A percentile compares a stretch with the other conserved stretches of the same genome.
Conservation (phyloP, 2,113 vertebrate genomes). For the Paraplagusia blochii region DNA sequence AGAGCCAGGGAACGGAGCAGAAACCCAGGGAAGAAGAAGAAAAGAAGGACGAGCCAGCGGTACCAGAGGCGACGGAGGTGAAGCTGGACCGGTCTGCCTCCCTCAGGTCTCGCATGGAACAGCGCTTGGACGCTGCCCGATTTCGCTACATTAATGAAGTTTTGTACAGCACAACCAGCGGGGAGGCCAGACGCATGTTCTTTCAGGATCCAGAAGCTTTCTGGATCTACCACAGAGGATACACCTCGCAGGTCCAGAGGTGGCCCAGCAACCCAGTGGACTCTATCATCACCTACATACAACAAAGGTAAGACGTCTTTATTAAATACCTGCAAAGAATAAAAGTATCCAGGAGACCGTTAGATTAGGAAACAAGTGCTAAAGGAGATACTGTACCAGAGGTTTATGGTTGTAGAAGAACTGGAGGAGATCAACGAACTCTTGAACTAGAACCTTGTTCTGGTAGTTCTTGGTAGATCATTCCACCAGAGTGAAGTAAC, state of each 20-base stretch:
- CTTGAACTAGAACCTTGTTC: too few relatives aligned
- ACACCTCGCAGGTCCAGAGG: constrained; percentile 81
- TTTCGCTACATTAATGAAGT: constrained; percentile 91
- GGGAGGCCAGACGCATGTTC: constrained; percentile 81
- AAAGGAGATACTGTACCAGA: too few relatives aligned
- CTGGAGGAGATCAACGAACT: too few relatives aligned
- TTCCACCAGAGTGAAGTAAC: too few relatives aligned
- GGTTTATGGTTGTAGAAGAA: too few relatives aligned
- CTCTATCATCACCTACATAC: constrained; percentile 79
- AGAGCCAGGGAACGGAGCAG: not conserved
- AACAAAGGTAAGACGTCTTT: constrained; percentile 72
- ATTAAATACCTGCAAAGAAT: not conserved
- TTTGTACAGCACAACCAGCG: constrained; percentile 83
- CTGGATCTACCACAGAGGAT: constrained; percentile 85
- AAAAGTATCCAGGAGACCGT: too few relatives aligned
- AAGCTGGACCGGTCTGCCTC: constrained; percentile 58
- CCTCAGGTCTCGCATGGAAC: constrained; percentile 82
- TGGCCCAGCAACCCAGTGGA: constrained; percentile 88
- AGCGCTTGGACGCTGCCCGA: constrained; percentile 80
- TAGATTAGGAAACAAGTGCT: too few relatives aligned
- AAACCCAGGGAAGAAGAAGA: constrained; percentile 7
- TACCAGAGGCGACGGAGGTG: not conserved
- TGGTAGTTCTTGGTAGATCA: too few relatives aligned
- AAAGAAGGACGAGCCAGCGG: not conserved
- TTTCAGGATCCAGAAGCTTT: constrained; percentile 82